Evolutionary conservation across 2,888 invertebrate species (phyloP).

Genomic region (Ariolimax columbianus): DNA sequence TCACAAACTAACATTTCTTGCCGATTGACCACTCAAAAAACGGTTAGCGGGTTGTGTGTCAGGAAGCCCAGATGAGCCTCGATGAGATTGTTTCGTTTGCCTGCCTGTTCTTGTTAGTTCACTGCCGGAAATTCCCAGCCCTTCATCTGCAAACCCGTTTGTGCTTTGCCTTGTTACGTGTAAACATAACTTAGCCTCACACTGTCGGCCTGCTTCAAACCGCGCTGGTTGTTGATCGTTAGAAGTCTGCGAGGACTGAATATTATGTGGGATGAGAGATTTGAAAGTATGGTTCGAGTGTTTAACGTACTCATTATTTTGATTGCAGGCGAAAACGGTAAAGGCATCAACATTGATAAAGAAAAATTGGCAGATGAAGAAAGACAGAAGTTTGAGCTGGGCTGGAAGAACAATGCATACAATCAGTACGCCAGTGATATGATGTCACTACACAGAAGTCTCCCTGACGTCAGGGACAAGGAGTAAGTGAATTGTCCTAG

Average conservation of each 20-base stretch:
- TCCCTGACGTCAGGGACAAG: conserved; percentile 96
- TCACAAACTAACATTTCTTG: too few relatives aligned
- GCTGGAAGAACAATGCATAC: conserved; percentile 97
- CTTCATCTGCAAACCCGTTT: background rate
- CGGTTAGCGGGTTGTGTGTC: background rate
- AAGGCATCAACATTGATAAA: conserved; percentile 91
- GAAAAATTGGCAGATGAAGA: conserved; percentile 89
- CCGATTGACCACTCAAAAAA: background rate
- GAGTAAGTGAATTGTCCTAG: conserved; percentile 83
- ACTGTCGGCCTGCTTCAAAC: background rate
- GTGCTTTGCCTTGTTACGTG: background rate
- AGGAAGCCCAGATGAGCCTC: background rate
- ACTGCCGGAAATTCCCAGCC: background rate
- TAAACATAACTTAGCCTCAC: background rate
- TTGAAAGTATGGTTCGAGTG: background rate
- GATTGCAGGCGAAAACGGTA: conserved; percentile 89
- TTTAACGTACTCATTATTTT: background rate
- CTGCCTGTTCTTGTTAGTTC: background rate
- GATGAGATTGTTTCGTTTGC: background rate
- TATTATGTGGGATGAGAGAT: background rate
- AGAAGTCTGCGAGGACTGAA: background rate
- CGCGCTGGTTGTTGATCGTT: background rate
- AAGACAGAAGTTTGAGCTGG: conserved; percentile 92
- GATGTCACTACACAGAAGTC: conserved; percentile 93
- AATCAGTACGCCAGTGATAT: conserved; percentile 98